Base-by-base conservation (phyloP, 2,113 vertebrate species). In the Etheostoma spectabile region DNA sequence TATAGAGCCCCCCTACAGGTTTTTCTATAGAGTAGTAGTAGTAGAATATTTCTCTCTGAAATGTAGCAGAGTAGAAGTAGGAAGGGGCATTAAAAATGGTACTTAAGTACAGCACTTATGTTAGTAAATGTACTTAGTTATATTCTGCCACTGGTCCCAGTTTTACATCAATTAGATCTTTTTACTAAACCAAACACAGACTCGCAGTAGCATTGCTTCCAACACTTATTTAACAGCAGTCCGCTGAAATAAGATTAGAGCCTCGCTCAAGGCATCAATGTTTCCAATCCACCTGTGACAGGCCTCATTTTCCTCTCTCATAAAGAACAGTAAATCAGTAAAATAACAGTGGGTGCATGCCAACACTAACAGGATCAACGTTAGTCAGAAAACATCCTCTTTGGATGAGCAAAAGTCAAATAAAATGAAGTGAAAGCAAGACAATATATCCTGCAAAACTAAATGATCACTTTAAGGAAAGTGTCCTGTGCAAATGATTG, bases 201-300 rank as follows among this genome's bases (percentile, higher is more conserved):
- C 52, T 77, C 64, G 66, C 22, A 69, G 51, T 33, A 61, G 64
- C 53, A 61, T 74, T 57, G 38, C 48, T 38, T 55, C 46, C 55
- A 5, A 27, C 38, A 11, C 49, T 45, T 13, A 46, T 63, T 79
- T n/a, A 68, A 35, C 35, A 21, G 35, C 13, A 24, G 22, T 74
- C 77, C 57, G 15, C 74, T 77, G 53, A 48, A 60, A 48, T 70
- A 59, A 61, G 48, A 86, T 49, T 45, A 74, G 11, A 61, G 7
- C 52, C 18, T 61, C 1, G 52, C 65, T 70, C 52, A 12, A 61
- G 65, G 80, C 71, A 6, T 53, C 55, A 22, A 55, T 22, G 22
- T 21, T 64, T 35, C 49, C 3, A 8, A 27, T 18, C 60, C 21
- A 0, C 14, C 22, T 21, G 6, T 14, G 33, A 27, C 21, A 15